These are phyloP conservation scores for Lanistes nyassanus DNA, from an alignment of 1,140 invertebrate species.

Conservation along the genomic window DNA sequence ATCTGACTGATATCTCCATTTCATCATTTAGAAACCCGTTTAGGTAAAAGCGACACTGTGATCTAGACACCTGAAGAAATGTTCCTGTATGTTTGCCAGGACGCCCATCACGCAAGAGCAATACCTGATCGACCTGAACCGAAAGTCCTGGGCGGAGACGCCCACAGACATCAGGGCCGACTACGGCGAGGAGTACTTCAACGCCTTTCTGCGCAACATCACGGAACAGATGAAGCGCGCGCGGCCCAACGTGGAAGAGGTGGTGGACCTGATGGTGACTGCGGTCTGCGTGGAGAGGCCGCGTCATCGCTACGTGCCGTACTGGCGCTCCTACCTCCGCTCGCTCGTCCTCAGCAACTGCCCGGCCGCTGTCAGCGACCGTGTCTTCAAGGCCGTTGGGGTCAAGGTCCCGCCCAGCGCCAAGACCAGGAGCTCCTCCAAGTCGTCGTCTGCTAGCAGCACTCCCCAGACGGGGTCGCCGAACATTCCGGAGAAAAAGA, in stretches of 20 bases:
- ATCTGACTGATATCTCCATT: too few relatives aligned
- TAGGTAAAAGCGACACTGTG: too few relatives aligned
- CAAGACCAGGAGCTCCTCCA: slow-evolving; percentile 12
- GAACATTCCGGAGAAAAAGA: slow-evolving; percentile 1
- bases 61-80: too few relatives aligned
- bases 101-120: slow-evolving; percentile 56
- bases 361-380: slow-evolving; percentile 69
- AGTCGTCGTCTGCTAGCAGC: slow-evolving; percentile 7
- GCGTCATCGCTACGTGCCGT: slow-evolving; percentile 53
- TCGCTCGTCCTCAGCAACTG: slow-evolving; percentile 48
- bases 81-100: slow-evolving; percentile 36
- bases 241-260: slow-evolving; percentile 50
- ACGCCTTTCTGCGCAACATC: slow-evolving; percentile 53
- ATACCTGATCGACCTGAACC: slow-evolving; percentile 49
- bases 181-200: slow-evolving; percentile 61
- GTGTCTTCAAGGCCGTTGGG: slow-evolving; percentile 37
- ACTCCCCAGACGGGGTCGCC: slow-evolving; percentile 10
- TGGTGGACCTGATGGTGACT: slow-evolving; percentile 56
- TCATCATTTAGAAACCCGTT: too few relatives aligned
- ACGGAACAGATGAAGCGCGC: slow-evolving; percentile 50
- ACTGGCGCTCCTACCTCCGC: slow-evolving; percentile 45
- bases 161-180: slow-evolving; percentile 56
- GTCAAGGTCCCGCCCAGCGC: slow-evolving; percentile 23
- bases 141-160: slow-evolving; percentile 60
- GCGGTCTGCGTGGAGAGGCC: slow-evolving; percentile 50